Base-by-base conservation (phyloP, 2,797 vertebrate species). In the Diplodus puntazzo region DNA sequence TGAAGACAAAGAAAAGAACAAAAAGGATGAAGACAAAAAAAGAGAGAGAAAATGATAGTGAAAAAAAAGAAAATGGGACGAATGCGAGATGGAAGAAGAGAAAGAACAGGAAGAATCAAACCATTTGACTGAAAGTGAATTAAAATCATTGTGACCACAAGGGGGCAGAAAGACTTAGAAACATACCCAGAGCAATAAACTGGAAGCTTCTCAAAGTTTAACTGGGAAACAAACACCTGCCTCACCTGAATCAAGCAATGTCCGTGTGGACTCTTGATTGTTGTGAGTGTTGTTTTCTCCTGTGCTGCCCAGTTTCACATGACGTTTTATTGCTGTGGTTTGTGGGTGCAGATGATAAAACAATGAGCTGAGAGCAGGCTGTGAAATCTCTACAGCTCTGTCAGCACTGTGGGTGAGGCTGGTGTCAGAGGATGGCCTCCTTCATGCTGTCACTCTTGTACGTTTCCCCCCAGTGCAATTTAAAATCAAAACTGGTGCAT, bases 321-420 rank as follows among this genome's bases (percentile, higher is more conserved):
- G 7, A 2, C 50, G 27, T 14, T 34, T 30, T n/a, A 34, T 23
- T 13, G 3, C 20, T 45, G 52, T 67, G 16, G 10, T 70, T 52
- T 59, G 17, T 53, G 4, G 12, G 17, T 73, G 69, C 16, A 68
- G 69, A 25, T 12, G 43, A 49, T 8, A 54, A 77, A 73, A 54
- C 48, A 55, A 20, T 42, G 49, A 48, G 6, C 4, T 69, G 7
- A 49, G 54, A 58, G 21, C 14, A 49, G 11, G 14, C 23, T 46
- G 8, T 30, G 30, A 67, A 34, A 18, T 49, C 57, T 69, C 23
- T 13, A n/a, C 6, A 34, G 13, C 3, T 27, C 17, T 43, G 30
- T n/a, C 46, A 11, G 0, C 13, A 30, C 57, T 39, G 12, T 50
- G 13, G 9, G 11, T 14, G n/a, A 42, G 11, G 13, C 16, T 11